Conservation (phyloP, 2,797 vertebrate species). For the Stomatorhinus walkeri region DNA sequence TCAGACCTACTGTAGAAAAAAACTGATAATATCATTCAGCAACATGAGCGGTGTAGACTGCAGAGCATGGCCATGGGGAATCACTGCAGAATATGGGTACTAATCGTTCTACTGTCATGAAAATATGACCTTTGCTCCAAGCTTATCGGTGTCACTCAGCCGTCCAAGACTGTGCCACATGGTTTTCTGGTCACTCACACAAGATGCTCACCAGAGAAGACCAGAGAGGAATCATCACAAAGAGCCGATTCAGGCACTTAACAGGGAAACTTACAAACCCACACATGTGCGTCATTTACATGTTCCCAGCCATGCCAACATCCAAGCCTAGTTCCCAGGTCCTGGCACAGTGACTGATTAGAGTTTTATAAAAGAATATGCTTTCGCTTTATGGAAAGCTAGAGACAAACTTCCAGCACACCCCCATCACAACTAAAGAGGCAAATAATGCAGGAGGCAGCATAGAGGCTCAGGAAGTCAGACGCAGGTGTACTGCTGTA, state of each 20-base stretch:
- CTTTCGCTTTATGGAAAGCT: not conserved
- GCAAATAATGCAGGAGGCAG: not conserved
- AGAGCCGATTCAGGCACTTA: not conserved
- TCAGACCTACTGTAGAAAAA: no score
- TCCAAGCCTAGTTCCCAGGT: not conserved
- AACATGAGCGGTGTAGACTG: not conserved
- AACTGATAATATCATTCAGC: not conserved
- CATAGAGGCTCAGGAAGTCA: not conserved
- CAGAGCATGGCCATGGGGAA: not conserved
- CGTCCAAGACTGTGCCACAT: slow-evolving; percentile 29
- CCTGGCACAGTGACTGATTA: not conserved
- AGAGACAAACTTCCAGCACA: not conserved
- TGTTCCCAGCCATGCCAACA: not conserved
- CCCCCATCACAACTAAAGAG: not conserved
- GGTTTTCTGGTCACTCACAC: not conserved
- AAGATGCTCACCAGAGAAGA: not conserved
- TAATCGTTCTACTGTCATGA: slow-evolving; percentile 29
- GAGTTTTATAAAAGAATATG: not conserved
- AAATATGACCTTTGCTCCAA: slow-evolving; percentile 36
- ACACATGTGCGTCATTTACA: not conserved
- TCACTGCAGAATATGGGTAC: not conserved
- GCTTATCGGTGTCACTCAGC: slow-evolving; percentile 37
- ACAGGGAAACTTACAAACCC: not conserved
- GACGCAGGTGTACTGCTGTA: not conserved
- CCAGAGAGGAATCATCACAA: not conserved